A percentile compares a stretch with the other conserved stretches of the same genome.
These are phyloP conservation scores for Gadus chalcogrammus DNA, from an alignment of 2,113 vertebrate genomes.

Conservation along the genomic window DNA sequence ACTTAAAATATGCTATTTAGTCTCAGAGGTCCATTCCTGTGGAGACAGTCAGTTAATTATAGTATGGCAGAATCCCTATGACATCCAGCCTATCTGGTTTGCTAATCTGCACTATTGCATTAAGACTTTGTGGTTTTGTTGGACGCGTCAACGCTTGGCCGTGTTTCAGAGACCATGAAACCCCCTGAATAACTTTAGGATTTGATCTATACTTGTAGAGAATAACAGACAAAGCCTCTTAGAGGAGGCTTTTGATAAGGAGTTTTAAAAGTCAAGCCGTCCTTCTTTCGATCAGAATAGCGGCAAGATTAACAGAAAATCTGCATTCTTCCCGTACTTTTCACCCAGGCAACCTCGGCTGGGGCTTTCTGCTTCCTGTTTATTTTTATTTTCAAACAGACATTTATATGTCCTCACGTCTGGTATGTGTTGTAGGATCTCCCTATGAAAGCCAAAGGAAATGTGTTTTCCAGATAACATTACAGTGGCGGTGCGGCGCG, in stretches of 20 bases:
- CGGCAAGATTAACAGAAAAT: slow-evolving; percentile 13
- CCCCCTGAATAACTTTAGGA: slow-evolving; percentile 9
- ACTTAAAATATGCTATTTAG: background rate
- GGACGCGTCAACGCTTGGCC: slow-evolving; percentile 14
- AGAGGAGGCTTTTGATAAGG: background rate
- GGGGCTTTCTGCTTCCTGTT: slow-evolving; percentile 29
- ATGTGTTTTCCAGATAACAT: slow-evolving; percentile 67
- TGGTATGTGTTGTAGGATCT: slow-evolving; percentile 38
- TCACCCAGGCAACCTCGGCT: slow-evolving; percentile 20
- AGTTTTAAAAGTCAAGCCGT: too few species aligned
- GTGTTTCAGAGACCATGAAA: slow-evolving; percentile 19
- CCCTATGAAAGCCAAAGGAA: slow-evolving; percentile 47
- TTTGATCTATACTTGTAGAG: slow-evolving; percentile 18
- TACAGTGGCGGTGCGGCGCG: slow-evolving; percentile 56
- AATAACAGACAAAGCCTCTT: slow-evolving; percentile 7
- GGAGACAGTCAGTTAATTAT: slow-evolving; percentile 1
- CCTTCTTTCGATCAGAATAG: too few species aligned
- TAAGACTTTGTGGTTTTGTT: slow-evolving; percentile 8
- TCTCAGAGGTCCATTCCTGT: background rate
- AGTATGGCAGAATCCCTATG: background rate
- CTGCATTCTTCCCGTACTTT: slow-evolving; percentile 16
- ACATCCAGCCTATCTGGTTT: background rate
- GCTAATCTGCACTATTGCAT: slow-evolving; percentile 20
- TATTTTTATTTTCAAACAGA: slow-evolving; percentile 6
- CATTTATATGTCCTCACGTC: slow-evolving; percentile 33